Percentiles rank a stretch among this genome's conserved stretches.
phyloP scores from a whole-genome alignment of 2,797 vertebrate genomes.

The Pachyuromys duprasi region DNA sequence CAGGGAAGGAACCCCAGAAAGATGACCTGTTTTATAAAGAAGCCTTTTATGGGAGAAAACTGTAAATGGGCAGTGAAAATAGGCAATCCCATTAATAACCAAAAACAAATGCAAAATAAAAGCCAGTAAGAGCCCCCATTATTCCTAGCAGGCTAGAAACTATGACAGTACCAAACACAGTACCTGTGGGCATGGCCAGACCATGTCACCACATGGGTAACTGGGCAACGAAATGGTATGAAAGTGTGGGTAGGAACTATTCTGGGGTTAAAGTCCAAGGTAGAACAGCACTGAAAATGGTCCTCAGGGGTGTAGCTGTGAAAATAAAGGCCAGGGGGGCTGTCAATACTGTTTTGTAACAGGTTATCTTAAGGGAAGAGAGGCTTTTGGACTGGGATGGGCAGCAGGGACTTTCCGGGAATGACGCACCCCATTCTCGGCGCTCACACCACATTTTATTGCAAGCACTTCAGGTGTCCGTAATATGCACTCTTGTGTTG shows the following conservation, averaged over 20 bases:
- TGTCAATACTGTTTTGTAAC: neutral
- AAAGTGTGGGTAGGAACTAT: neutral
- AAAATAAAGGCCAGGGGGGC: neutral
- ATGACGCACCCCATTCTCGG: accelerated
- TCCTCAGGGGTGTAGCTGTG: too few species aligned
- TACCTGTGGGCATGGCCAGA: accelerated
- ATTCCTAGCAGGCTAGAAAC: neutral
- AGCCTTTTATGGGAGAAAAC: neutral
- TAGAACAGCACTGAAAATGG: neutral
- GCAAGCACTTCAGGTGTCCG: neutral
- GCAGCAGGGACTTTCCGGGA: neutral
- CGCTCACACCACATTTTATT: neutral
- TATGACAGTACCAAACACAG: neutral
- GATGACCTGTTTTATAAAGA: too few species aligned
- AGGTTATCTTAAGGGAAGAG: neutral
- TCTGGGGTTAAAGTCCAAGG: neutral
- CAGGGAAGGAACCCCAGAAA: too few species aligned
- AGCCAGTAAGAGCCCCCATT: neutral
- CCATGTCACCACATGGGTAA: neutral
- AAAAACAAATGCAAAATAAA: slow-evolving; percentile 42
- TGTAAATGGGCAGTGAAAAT: neutral
- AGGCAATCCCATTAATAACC: neutral
- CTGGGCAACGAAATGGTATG: neutral
- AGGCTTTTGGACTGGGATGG: neutral
- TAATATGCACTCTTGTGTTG: neutral